These are phyloP conservation scores for Casuarius casuarius DNA, from an alignment of 2,113 vertebrate species.

Conservation along the genomic window DNA sequence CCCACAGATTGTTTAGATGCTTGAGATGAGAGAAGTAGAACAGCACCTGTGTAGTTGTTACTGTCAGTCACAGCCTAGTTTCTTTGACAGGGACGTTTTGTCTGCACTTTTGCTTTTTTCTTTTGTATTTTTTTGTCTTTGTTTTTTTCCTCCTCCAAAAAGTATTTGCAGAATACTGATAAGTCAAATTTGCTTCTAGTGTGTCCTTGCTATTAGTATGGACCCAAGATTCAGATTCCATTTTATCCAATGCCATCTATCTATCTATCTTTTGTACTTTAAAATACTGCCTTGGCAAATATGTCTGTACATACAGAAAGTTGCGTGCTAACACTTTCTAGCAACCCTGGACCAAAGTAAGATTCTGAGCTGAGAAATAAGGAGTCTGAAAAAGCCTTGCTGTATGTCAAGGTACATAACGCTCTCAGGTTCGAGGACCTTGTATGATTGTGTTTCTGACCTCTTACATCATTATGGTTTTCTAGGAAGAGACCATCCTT, in stretches of 20 bases:
- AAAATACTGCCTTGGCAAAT: background rate
- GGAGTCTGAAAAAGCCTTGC: background rate
- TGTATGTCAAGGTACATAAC: accelerated
- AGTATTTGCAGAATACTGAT: background rate
- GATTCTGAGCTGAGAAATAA: background rate
- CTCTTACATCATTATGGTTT: background rate
- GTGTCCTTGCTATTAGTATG: background rate
- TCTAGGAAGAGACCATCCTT: background rate
- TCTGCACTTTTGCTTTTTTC: background rate
- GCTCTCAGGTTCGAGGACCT: background rate
- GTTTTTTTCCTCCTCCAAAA: background rate
- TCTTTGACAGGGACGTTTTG: background rate
- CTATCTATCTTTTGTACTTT: background rate
- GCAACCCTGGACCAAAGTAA: background rate
- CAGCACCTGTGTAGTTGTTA: background rate
- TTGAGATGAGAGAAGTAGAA: background rate
- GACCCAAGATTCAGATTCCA: background rate
- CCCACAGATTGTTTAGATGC: background rate
- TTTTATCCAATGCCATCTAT: background rate
- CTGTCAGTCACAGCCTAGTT: background rate
- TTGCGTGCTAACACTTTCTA: background rate
- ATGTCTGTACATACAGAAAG: background rate
- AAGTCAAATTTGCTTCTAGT: background rate
- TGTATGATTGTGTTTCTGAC: background rate
- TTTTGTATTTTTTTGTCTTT: background rate